A percentile compares a stretch with the other conserved stretches of the same genome.
Conservation (phyloP, 2,113 vertebrate species). For the Chaenocephalus aceratus region DNA sequence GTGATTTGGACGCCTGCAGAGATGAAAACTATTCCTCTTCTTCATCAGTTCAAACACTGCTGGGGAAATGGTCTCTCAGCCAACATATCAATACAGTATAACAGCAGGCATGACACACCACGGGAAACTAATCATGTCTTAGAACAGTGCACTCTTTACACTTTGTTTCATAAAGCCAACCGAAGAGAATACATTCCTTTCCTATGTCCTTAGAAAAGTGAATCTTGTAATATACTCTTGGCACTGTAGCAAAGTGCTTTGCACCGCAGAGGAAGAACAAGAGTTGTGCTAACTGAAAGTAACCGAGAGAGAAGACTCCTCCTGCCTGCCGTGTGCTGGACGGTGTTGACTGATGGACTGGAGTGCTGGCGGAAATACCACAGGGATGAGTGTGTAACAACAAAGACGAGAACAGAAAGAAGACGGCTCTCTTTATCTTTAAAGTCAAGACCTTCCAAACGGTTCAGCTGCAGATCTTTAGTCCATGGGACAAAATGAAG, state of each 20-base stretch:
- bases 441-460: not conserved
- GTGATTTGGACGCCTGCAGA: not conserved
- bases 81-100: not conserved
- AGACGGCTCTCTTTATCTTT: not conserved
- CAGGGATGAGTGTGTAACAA: not conserved
- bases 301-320: not conserved
- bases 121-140: not conserved
- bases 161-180: not conserved
- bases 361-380: not conserved
- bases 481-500: not conserved
- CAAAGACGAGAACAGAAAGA: not conserved
- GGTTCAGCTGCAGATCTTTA: not conserved
- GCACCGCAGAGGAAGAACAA: not conserved
- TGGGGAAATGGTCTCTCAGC: not conserved
- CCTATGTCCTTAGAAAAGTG: no score
- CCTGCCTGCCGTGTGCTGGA: not conserved
- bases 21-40: not conserved
- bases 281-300: not conserved
- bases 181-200: no score
- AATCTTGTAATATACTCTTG: no score
- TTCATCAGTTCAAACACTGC: not conserved
- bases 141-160: not conserved
- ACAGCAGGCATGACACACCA: not conserved
- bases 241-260: no score
- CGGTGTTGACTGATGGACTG: not conserved